Base-by-base conservation (phyloP, 2,113 vertebrate genomes). In the Hirundichthys speculiger region DNA sequence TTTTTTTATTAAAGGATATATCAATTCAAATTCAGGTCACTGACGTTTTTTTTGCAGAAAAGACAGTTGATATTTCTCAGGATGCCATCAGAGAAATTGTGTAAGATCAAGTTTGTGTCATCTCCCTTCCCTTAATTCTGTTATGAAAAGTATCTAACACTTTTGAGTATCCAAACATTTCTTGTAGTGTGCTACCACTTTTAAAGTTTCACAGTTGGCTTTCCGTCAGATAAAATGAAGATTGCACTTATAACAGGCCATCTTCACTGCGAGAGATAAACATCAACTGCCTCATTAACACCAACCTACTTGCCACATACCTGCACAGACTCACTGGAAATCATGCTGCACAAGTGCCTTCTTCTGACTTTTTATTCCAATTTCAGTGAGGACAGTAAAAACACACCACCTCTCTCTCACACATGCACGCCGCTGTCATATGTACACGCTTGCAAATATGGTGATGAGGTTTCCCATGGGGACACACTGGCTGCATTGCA, bases 381-480 rank as follows among this genome's bases (percentile, higher is more conserved):
- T 59, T 77, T 66, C 69, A 63, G 43, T 43, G 65, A 82, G 53
- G 53, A 64, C 57, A 24, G 43, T 42, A 68, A 49, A 64, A 81
- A 76, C 58, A 77, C 63, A 64, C 59, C 74, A 8, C 22, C 42
- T 5, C n/a, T 47, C 20, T 5, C 20, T 55, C 51, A 59, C 55
- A 14, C 41, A 11, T n/a, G 25, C 45, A 22, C 55, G 5, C 13
- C 13, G 15, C 21, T 25, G n/a, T 5, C 38, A 39, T 21, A 70
- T n/a, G 64, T 39, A 59, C 38, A 72, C 19, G 38, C 63, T 48
- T 25, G 41, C 21, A 73, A 52, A 68, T 39, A 60, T n/a, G 0
- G n/a, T 57, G 67, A 75, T 66, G 67, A 68, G 54, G 20, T 62
- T 64, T 54, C 80, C 75, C 61, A 45, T 46, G 63, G 75, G 80